Evolutionary conservation across 2,797 vertebrate species (phyloP).

Genomic region (Euphonia xanthogaster): DNA sequence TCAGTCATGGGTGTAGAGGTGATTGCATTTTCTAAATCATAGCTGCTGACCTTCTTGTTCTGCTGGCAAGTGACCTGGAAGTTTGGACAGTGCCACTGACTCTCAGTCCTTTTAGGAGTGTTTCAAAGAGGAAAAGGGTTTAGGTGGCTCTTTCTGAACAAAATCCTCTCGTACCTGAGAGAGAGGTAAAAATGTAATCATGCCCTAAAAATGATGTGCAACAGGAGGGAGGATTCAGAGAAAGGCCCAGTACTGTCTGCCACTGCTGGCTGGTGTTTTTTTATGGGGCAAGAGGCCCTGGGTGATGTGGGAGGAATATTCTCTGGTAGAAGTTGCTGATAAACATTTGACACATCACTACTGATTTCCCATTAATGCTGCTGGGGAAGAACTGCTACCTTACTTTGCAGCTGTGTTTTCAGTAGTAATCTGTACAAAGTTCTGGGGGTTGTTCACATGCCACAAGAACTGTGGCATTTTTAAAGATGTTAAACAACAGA

Average conservation of each 20-base stretch:
- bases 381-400: neutral
- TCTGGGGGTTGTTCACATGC: neutral
- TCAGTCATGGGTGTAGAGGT: neutral
- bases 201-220: neutral
- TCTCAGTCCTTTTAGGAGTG: neutral
- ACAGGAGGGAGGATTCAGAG: neutral
- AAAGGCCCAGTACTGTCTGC: neutral
- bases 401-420: neutral
- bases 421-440: neutral
- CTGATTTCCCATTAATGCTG: neutral
- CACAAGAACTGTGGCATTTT: neutral
- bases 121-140: neutral
- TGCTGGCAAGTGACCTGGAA: neutral
- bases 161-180: neutral
- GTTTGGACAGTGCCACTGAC: neutral
- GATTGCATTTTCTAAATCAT: neutral
- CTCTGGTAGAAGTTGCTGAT: neutral
- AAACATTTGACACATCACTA: neutral
- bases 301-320: neutral
- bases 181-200: neutral
- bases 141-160: neutral
- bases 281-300: neutral
- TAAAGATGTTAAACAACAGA: neutral
- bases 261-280: neutral
- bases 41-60: neutral